These are phyloP conservation scores for Cosmia pyralina DNA, from an alignment of 2,888 invertebrate species.

Conservation along the genomic window DNA sequence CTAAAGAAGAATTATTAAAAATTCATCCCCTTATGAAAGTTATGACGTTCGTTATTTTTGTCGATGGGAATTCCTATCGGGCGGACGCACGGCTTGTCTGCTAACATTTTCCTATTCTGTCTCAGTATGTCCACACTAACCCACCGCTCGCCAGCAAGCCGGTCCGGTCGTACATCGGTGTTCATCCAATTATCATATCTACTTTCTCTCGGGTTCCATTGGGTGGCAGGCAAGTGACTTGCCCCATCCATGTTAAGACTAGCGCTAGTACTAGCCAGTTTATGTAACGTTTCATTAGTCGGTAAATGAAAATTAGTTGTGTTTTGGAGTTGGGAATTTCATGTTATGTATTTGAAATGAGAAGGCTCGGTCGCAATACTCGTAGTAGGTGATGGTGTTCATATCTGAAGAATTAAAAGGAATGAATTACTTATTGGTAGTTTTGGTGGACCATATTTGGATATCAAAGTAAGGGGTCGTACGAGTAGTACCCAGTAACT, in stretches of 20 bases:
- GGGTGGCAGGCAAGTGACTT: conserved; percentile 68
- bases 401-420: background rate
- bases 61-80: too few relatives aligned
- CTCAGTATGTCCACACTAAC: conserved; percentile 69
- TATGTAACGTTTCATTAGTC: conserved; percentile 55
- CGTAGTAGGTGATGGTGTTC: background rate
- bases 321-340: background rate
- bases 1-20: too few relatives aligned
- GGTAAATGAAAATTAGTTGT: conserved; percentile 56
- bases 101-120: too few relatives aligned
- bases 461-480: background rate
- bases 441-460: background rate
- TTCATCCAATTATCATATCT: conserved; percentile 89
- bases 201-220: conserved; percentile 82
- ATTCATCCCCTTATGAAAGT: too few relatives aligned
- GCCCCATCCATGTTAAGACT: conserved; percentile 58
- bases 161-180: conserved; percentile 84
- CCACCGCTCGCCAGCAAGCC: conserved; percentile 65
- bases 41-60: too few relatives aligned
- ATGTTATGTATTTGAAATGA: background rate
- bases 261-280: conserved; percentile 45
- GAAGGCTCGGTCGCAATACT: background rate
- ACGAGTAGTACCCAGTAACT: too few relatives aligned
- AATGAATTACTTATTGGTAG: background rate
- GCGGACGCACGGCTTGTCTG: too few relatives aligned